These are phyloP conservation scores for Muntiacus muntjak DNA, from an alignment of 2,113 vertebrate species.

Conservation along the genomic window DNA sequence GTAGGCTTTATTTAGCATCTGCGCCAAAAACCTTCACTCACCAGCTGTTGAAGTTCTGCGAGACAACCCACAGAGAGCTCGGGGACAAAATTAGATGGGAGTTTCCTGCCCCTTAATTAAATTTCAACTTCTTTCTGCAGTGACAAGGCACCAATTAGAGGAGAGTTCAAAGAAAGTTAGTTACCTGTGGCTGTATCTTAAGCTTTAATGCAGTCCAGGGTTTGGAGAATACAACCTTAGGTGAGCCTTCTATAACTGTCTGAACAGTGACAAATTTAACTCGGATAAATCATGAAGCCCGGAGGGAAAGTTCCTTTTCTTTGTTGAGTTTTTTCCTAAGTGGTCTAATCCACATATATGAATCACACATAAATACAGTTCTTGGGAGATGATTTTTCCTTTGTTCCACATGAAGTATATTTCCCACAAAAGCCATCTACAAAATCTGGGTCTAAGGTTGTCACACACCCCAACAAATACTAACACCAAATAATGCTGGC, in stretches of 20 bases:
- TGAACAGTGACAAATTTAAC: constrained; percentile 14
- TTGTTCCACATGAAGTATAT: neutral
- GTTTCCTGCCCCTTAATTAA: constrained; percentile 46
- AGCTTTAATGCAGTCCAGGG: neutral
- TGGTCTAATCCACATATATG: constrained; percentile 40
- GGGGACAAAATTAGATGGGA: constrained; percentile 41
- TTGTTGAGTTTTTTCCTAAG: constrained; percentile 28
- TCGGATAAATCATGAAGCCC: constrained; percentile 7
- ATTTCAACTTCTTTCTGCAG: constrained; percentile 35
- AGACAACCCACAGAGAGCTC: neutral
- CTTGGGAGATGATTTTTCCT: constrained; percentile 15
- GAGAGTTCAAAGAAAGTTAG: constrained; percentile 26
- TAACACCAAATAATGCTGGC: neutral
- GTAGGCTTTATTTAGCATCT: neutral
- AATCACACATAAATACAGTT: constrained; percentile 25
- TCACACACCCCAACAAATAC: neutral
- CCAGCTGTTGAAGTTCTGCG: neutral
- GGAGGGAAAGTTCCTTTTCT: constrained; percentile 28
- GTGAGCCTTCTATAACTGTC: neutral
- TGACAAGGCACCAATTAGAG: constrained; percentile 16
- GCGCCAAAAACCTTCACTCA: neutral
- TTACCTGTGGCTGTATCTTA: neutral
- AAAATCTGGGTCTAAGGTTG: neutral
- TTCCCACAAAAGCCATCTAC: constrained; percentile 3
- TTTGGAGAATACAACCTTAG: neutral